Evolutionary conservation across 2,888 invertebrate genomes (phyloP).

Genomic region (Cataglyphis rosenhaueri): DNA sequence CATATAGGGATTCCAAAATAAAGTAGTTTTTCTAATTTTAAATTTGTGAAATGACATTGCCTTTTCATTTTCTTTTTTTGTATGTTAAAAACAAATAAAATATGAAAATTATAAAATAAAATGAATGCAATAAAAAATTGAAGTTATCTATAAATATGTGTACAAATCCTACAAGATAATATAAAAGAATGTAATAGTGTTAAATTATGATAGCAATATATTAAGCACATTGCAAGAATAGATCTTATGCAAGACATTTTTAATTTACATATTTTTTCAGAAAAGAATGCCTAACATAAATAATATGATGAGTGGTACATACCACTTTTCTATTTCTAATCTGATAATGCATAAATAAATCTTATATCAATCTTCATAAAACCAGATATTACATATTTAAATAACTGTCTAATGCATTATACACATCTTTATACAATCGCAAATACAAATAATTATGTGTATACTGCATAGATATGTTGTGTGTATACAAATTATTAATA

Average conservation of each 20-base stretch:
- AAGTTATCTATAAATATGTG: slow-evolving; percentile 30
- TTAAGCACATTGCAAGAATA: slow-evolving; percentile 29
- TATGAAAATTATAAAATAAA: slow-evolving; percentile 17
- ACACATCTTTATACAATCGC: slow-evolving; percentile 57
- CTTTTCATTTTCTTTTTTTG: not conserved
- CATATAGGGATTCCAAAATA: not conserved
- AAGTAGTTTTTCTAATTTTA: not conserved
- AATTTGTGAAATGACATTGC: not conserved
- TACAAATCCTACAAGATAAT: slow-evolving; percentile 10
- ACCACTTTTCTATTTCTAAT: slow-evolving; percentile 10
- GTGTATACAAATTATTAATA: slow-evolving; percentile 60
- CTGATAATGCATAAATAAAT: slow-evolving; percentile 26
- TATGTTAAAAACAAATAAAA: not conserved
- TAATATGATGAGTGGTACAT: not conserved
- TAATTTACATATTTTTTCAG: not conserved
- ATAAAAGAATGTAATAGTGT: slow-evolving; percentile 13
- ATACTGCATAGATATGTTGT: slow-evolving; percentile 22
- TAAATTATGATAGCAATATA: not conserved
- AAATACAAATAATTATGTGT: slow-evolving; percentile 56
- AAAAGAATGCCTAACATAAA: slow-evolving; percentile 13
- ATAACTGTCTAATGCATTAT: slow-evolving; percentile 48
- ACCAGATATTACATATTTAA: slow-evolving; percentile 45
- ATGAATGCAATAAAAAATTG: slow-evolving; percentile 17
- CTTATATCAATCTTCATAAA: slow-evolving; percentile 31
- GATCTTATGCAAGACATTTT: slow-evolving; percentile 11